These are phyloP conservation scores for Sylvia atricapilla DNA, from an alignment of 2,113 vertebrate species.

Conservation along the genomic window DNA sequence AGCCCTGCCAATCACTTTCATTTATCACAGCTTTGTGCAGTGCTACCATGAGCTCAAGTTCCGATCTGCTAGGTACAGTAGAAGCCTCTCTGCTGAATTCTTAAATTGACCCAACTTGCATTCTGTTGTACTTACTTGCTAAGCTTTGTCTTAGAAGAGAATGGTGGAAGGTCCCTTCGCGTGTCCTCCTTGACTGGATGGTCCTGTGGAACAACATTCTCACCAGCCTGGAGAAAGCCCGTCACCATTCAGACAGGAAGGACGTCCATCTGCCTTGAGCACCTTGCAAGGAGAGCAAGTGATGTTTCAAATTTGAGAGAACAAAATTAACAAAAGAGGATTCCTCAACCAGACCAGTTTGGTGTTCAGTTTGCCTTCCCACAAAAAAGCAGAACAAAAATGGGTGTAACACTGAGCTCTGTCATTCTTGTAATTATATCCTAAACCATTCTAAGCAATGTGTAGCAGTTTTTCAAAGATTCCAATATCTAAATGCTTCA, in stretches of 20 bases:
- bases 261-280: conserved; percentile 32
- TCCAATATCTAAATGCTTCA: conserved; percentile 34
- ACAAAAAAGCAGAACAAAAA: conserved; percentile 32
- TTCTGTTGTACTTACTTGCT: conserved; percentile 28
- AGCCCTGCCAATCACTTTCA: conserved; percentile 97
- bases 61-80: conserved; percentile 87
- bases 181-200: conserved; percentile 51
- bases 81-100: conserved; percentile 87
- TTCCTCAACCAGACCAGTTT: background rate
- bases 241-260: conserved; percentile 58
- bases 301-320: conserved; percentile 20
- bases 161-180: conserved; percentile 19
- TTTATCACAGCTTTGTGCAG: conserved; percentile 99
- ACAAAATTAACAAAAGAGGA: conserved; percentile 30
- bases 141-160: conserved; percentile 41
- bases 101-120: conserved; percentile 72
- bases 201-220: conserved; percentile 23
- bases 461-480: conserved; percentile 54
- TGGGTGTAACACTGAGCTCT: background rate
- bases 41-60: conserved; percentile 97
- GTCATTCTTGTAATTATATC: background rate
- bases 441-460: background rate
- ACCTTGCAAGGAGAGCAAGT: conserved; percentile 21
- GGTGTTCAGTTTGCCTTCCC: conserved; percentile 38
- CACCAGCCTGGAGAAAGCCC: conserved; percentile 23